These are phyloP conservation scores for Apostichopus leukothele DNA, from an alignment of 53 echinoderm and acorn worm genomes.

Conservation along the genomic window DNA sequence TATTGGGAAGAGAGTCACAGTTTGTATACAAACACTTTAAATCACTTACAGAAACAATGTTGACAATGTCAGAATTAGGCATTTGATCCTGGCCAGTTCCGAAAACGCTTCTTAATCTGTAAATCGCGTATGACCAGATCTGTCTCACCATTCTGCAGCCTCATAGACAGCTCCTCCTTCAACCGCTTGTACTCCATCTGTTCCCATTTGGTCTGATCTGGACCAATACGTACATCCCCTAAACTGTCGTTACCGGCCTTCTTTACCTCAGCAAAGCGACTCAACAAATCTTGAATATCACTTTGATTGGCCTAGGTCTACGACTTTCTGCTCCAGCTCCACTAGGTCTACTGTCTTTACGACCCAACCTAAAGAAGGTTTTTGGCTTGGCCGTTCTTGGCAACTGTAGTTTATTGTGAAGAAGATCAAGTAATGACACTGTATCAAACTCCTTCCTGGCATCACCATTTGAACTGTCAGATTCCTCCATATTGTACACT, in stretches of 20 bases:
- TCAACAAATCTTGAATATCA: slow-evolving; percentile 23
- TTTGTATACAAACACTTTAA: slow-evolving; percentile 9
- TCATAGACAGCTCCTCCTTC: slow-evolving; percentile 1
- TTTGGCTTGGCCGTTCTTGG: neutral
- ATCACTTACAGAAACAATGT: neutral
- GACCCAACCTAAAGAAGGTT: too few relatives aligned
- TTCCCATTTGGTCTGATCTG: slow-evolving; percentile 10
- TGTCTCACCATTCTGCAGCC: neutral
- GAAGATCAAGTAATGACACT: neutral
- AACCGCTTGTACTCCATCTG: slow-evolving; percentile 6
- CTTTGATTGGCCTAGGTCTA: slow-evolving; percentile 15
- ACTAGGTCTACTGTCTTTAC: neutral
- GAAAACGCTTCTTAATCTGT: slow-evolving; percentile 23
- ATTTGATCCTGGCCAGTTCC: neutral
- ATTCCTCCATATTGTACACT: neutral
- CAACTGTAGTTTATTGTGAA: neutral
- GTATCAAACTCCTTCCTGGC: neutral
- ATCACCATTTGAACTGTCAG: too few relatives aligned
- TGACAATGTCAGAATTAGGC: neutral
- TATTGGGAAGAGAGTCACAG: slow-evolving; percentile 37
- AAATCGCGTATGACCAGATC: slow-evolving; percentile 8
- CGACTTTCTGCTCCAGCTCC: neutral
- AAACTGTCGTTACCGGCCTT: neutral
- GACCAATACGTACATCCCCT: slow-evolving; percentile 17
- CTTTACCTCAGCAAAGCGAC: neutral